phyloP scores from a whole-genome alignment of 1,140 invertebrate species.

The Chelonus insularis region DNA sequence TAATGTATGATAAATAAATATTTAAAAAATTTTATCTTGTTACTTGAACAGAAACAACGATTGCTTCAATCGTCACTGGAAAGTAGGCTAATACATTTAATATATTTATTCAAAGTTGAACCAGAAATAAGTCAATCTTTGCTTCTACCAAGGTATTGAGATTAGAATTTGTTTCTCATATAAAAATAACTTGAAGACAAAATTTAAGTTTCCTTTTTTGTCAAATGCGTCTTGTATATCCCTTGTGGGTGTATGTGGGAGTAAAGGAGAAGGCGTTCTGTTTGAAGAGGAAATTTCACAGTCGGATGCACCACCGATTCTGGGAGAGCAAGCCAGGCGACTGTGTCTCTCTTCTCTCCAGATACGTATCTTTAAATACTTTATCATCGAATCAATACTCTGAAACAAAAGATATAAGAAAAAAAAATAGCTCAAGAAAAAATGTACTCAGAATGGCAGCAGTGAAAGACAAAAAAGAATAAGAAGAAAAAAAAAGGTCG shows the following conservation, averaged over 20 bases:
- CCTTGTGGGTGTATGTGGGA: slow-evolving; percentile 14
- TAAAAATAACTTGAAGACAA: background rate
- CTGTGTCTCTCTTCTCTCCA: slow-evolving; percentile 11
- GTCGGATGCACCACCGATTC: slow-evolving; percentile 49
- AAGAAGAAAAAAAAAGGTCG: slow-evolving; percentile 13
- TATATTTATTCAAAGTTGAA: no score
- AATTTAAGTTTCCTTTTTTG: background rate
- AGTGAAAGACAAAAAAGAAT: slow-evolving; percentile 1
- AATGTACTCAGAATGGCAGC: background rate
- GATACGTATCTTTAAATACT: slow-evolving; percentile 9
- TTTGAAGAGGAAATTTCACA: slow-evolving; percentile 61
- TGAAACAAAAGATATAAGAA: slow-evolving; percentile 16
- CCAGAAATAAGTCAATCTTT: no score
- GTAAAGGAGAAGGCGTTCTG: slow-evolving; percentile 35
- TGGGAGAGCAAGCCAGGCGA: slow-evolving; percentile 40
- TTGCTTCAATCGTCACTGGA: no score
- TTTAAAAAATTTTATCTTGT: no score
- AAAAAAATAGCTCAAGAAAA: slow-evolving; percentile 3
- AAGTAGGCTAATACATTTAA: no score
- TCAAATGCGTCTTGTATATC: slow-evolving; percentile 14
- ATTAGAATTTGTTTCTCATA: slow-evolving; percentile 7
- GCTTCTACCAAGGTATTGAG: no score
- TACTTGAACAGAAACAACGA: no score
- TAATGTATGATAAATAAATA: no score
- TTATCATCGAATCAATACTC: slow-evolving; percentile 29